Percentiles rank a stretch among this genome's conserved stretches.
These are phyloP conservation scores for Syndactyla subalaris DNA, from an alignment of 2,797 vertebrate species.

Conservation along the genomic window DNA sequence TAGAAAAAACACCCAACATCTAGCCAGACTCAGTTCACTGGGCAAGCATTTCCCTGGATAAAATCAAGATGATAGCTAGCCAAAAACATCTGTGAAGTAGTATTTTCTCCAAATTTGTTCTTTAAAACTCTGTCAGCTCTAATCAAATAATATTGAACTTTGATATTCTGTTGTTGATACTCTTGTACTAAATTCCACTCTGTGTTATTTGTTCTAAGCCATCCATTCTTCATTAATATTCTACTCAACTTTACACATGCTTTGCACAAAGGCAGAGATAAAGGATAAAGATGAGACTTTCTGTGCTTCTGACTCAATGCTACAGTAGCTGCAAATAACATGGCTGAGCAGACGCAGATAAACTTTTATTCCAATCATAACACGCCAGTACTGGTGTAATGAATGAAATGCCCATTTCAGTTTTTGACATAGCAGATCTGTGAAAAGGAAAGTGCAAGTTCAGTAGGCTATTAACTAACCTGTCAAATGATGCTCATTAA, in stretches of 20 bases:
- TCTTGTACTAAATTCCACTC: not conserved
- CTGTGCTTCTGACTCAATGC: not conserved
- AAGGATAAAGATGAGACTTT: not conserved
- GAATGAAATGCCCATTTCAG: not conserved
- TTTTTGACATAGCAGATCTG: not conserved
- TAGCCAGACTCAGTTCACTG: not conserved
- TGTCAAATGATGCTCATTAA: not conserved
- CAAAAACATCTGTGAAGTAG: not conserved
- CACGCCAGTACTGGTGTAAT: not conserved
- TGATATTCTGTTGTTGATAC: not conserved
- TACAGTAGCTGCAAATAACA: not conserved
- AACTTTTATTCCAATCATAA: constrained; percentile 9
- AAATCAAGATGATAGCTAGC: not conserved
- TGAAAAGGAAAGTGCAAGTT: not conserved
- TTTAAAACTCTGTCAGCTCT: not conserved
- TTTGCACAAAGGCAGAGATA: constrained; percentile 2
- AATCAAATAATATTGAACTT: not conserved
- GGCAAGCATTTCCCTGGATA: not conserved
- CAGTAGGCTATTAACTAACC: not conserved
- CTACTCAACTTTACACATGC: not conserved
- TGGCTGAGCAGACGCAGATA: not conserved
- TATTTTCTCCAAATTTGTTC: not conserved
- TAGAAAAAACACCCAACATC: not conserved
- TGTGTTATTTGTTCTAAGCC: not conserved
- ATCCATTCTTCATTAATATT: not conserved